Evolutionary conservation across 2,888 invertebrate species (phyloP), one percentile per base, ranked within the genome.

Genomic region (Miltochrista miniata): DNA sequence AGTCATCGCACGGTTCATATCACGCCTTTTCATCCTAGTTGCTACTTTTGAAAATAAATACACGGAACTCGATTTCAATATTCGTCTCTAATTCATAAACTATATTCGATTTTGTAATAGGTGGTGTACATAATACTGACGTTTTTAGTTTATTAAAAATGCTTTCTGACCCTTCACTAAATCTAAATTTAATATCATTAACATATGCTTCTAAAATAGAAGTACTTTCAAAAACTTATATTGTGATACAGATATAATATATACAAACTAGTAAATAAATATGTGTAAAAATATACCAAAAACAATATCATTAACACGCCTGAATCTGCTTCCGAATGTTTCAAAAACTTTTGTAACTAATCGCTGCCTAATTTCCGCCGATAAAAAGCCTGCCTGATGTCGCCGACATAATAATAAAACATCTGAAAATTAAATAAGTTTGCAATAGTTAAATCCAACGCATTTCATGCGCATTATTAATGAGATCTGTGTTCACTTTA

Each of bases 371-470:
- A 53, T 60, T 54, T 63, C 64, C 68, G 61, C 44, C 61, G 71
- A 54, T 68, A 64, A 63, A 58, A 66, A 74, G 72, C 80, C 83
- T 79, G 81, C 77, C 77, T 77, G 70, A 69, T 54, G 77, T 62
- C 81, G 68, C 80, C 81, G 69, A 80, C 79, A 70, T 74, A 71
- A 74, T 70, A 75, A 73, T 61, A 74, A 65, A 70, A 74, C 51
- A 83, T 83, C 83, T 83, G 83, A 83, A 83, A 82, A 82, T 68
- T 78, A 80, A 81, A 74, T 70, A 74, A 72, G 74, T 70, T 73
- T 76, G 74, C 75, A 74, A 76, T 75, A 73, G 76, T 68, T 68
- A 68, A 61, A 66, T 61, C 61, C 64, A 64, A 56, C 71, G 70
- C 51, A 54, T 48, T 46, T 38, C 51, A 46, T 35, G 34, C 18